Percentiles rank a stretch among this genome's conserved stretches.
These are phyloP conservation scores for Latrodectus elegans DNA, from an alignment of 2,888 invertebrate species.

Conservation along the genomic window DNA sequence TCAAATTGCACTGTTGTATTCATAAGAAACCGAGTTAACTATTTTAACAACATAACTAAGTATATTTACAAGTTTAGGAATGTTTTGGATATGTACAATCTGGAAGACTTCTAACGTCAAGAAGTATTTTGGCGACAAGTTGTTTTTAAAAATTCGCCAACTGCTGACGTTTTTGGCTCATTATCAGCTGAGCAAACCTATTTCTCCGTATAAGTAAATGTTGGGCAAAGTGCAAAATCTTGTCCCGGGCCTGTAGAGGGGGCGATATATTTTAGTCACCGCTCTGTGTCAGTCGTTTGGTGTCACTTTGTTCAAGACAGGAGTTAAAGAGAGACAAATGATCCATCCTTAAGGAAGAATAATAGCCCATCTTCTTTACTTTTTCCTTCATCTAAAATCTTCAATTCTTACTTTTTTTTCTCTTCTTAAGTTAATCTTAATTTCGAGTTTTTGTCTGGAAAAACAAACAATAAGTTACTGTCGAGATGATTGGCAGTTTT, in stretches of 20 bases:
- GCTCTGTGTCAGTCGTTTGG: constrained; percentile 65
- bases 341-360: constrained; percentile 58
- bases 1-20: no score
- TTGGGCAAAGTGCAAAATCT: constrained; percentile 68
- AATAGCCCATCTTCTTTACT: constrained; percentile 31
- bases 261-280: constrained; percentile 68
- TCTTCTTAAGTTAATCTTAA: neutral
- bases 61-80: no score
- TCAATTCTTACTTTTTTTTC: constrained; percentile 2
- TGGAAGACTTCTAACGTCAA: neutral
- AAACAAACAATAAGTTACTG: neutral
- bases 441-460: neutral
- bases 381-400: constrained; percentile 11
- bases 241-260: constrained; percentile 67
- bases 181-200: constrained; percentile 53
- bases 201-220: constrained; percentile 61
- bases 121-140: constrained; percentile 37
- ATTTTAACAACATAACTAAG: no score
- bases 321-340: constrained; percentile 68
- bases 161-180: constrained; percentile 34
- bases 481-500: no score
- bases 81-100: no score
- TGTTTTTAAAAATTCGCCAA: constrained; percentile 52
- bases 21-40: no score
- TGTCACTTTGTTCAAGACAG: constrained; percentile 68